phyloP scores from a whole-genome alignment of 1,140 invertebrate species.

The Bombus superbus region DNA sequence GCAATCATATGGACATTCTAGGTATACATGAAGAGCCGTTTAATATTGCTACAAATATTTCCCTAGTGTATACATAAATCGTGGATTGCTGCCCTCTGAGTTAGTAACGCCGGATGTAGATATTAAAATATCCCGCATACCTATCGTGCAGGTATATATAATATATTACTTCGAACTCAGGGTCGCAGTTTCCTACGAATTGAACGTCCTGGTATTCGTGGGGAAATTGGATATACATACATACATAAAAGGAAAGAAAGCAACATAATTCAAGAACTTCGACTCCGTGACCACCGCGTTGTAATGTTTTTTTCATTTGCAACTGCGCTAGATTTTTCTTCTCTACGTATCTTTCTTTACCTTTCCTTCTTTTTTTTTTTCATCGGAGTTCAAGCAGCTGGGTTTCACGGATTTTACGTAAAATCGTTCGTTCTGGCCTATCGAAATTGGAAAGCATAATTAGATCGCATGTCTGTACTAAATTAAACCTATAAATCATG shows the following conservation, averaged over 20 bases:
- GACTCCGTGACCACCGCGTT: conserved; percentile 1
- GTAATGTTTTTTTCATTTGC: conserved; percentile 40
- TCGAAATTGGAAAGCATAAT: conserved; percentile 55
- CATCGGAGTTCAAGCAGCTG: background rate
- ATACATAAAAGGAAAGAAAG: conserved; percentile 50
- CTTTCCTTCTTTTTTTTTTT: background rate
- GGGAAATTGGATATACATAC: conserved; percentile 58
- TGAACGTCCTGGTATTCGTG: conserved; percentile 44
- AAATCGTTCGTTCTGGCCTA: background rate
- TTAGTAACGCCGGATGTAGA: conserved; percentile 44
- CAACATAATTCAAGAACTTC: conserved; percentile 45
- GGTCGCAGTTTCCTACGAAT: conserved; percentile 55
- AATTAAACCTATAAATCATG: conserved; percentile 46
- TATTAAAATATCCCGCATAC: conserved; percentile 66
- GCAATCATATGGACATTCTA: conserved; percentile 4
- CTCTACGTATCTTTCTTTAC: no score
- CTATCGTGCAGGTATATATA: conserved; percentile 10
- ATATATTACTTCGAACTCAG: conserved; percentile 51
- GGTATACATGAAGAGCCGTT: conserved; percentile 10
- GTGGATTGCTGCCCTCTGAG: conserved; percentile 41
- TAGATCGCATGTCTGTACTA: conserved; percentile 12
- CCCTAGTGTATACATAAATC: conserved; percentile 47
- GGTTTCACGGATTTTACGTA: background rate
- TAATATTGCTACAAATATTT: conserved; percentile 57
- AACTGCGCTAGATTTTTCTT: background rate